These are phyloP conservation scores for Thereva unica DNA, from an alignment of 2,888 invertebrate genomes.

Conservation along the genomic window DNA sequence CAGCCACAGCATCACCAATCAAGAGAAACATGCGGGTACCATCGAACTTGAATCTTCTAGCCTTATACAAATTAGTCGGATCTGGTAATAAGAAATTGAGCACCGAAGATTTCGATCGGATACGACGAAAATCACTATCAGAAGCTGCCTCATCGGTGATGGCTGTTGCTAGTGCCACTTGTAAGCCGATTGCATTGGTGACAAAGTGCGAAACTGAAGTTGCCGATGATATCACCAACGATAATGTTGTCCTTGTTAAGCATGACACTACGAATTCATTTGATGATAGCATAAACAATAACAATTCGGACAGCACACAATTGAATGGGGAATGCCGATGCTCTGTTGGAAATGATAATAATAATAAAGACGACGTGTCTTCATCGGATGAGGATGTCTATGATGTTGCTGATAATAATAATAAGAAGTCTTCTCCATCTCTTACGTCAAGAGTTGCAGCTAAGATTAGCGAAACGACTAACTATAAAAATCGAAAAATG, in stretches of 20 bases:
- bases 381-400: not conserved
- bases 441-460: slow-evolving; percentile 55
- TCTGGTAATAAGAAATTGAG: slow-evolving; percentile 48
- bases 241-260: slow-evolving; percentile 50
- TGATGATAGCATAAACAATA: slow-evolving; percentile 45
- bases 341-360: not conserved
- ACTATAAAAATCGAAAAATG: slow-evolving; percentile 51
- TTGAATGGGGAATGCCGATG: not conserved
- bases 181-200: slow-evolving; percentile 48
- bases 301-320: slow-evolving; percentile 5
- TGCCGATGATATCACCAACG: slow-evolving; percentile 40
- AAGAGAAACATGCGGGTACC: slow-evolving; percentile 44
- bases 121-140: slow-evolving; percentile 51
- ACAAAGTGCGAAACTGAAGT: slow-evolving; percentile 12
- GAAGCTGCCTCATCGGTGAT: slow-evolving; percentile 48
- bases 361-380: slow-evolving; percentile 1
- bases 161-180: slow-evolving; percentile 46
- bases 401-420: slow-evolving; percentile 28
- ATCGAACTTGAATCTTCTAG: slow-evolving; percentile 51
- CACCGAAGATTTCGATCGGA: slow-evolving; percentile 51
- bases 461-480: slow-evolving; percentile 53
- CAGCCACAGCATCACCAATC: slow-evolving; percentile 29
- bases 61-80: slow-evolving; percentile 52
- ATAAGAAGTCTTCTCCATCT: slow-evolving; percentile 49
- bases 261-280: slow-evolving; percentile 46